Evolutionary conservation across 1,140 invertebrate genomes (phyloP).

Genomic region (Drosophila ironensis): DNA sequence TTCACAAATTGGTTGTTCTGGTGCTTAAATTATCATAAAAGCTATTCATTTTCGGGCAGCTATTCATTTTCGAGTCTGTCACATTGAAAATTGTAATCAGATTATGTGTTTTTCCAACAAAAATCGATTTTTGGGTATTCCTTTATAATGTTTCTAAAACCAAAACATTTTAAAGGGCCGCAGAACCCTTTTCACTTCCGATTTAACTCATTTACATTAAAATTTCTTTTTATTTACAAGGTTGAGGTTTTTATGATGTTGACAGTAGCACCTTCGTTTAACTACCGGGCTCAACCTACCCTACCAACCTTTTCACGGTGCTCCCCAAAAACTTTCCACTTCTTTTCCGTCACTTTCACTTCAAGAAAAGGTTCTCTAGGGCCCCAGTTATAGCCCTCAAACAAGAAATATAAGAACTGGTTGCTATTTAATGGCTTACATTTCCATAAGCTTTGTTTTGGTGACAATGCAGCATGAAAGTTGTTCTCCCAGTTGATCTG

Average conservation of each 20-base stretch:
- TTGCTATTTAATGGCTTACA: conserved; percentile 17
- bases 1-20: too few species aligned
- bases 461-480: not conserved
- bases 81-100: too few species aligned
- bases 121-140: too few species aligned
- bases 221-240: too few species aligned
- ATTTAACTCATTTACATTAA: too few species aligned
- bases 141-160: too few species aligned
- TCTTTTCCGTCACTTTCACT: conserved; percentile 54
- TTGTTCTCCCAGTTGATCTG: not conserved
- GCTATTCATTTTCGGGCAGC: too few species aligned
- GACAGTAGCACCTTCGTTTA: conserved; percentile 19
- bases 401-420: conserved; percentile 29
- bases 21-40: too few species aligned
- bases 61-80: too few species aligned
- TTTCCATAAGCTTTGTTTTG: conserved; percentile 39
- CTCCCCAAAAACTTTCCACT: conserved; percentile 62
- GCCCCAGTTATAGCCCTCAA: not conserved
- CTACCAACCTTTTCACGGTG: conserved; percentile 23
- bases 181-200: too few species aligned
- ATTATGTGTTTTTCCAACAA: too few species aligned
- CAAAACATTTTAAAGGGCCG: too few species aligned
- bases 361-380: conserved; percentile 30
- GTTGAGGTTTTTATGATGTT: not conserved
- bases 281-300: conserved; percentile 42